A percentile compares a stretch with the other conserved stretches of the same genome.
Conservation (phyloP, 2,888 invertebrate genomes). For the Sclerodermus sp. region DNA sequence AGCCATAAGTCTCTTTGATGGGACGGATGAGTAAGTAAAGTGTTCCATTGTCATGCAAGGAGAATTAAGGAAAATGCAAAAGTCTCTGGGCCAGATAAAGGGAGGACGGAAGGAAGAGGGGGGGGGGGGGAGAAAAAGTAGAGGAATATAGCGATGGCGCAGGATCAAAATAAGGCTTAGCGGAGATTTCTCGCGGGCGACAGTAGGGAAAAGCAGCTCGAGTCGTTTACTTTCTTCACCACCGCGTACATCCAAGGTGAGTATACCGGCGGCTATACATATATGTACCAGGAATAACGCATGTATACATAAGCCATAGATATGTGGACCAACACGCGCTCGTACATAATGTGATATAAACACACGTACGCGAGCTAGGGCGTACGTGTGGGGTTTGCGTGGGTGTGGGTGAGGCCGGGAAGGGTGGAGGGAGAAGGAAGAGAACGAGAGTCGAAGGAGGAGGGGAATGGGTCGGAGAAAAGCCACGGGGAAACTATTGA, state of each 20-base stretch:
- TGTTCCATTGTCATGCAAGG: not conserved
- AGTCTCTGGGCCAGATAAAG: not conserved
- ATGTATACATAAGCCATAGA: constrained; percentile 35
- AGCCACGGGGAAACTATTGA: constrained; percentile 38
- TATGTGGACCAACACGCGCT: constrained; percentile 32
- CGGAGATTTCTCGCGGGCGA: not conserved
- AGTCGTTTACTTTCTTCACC: constrained; percentile 29
- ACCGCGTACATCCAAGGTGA: constrained; percentile 33
- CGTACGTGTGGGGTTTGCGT: constrained; percentile 1
- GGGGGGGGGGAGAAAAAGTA: not conserved
- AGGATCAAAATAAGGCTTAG: too few relatives aligned
- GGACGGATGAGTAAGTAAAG: not conserved
- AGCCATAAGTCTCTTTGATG: too few relatives aligned
- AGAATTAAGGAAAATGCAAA: not conserved
- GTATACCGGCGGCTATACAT: constrained; percentile 25
- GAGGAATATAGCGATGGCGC: too few relatives aligned
- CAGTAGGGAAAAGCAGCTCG: constrained; percentile 2
- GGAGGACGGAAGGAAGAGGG: not conserved
- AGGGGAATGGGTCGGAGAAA: constrained; percentile 26
- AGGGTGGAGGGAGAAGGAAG: constrained; percentile 17
- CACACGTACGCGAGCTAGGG: constrained; percentile 21
- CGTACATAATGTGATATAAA: constrained; percentile 42
- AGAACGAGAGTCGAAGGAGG: constrained; percentile 9
- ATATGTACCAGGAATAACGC: constrained; percentile 34
- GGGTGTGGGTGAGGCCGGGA: constrained; percentile 21